These are phyloP conservation scores for Hydraecia micacea DNA, from an alignment of 2,888 invertebrate species.

Conservation along the genomic window DNA sequence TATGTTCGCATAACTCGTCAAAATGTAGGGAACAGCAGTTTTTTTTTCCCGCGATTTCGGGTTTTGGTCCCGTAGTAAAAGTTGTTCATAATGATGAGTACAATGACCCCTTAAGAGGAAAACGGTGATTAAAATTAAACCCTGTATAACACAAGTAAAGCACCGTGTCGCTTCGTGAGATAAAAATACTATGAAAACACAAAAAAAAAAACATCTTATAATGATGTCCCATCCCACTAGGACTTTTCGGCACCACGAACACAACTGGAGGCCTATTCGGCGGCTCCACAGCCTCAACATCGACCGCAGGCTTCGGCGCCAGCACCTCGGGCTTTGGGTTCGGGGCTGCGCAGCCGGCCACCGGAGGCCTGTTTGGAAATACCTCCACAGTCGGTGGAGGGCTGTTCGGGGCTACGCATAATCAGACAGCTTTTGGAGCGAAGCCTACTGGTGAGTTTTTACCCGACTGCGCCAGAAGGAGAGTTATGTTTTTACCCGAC, in stretches of 20 bases:
- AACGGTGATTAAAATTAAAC: no score
- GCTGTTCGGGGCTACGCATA: conserved; percentile 91
- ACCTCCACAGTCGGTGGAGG: conserved; percentile 78
- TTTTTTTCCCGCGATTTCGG: no score
- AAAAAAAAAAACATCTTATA: no score
- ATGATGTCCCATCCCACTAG: conserved; percentile 66
- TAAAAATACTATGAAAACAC: no score
- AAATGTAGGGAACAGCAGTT: no score
- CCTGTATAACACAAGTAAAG: background rate
- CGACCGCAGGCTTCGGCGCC: conserved; percentile 92
- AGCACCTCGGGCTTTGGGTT: conserved; percentile 87
- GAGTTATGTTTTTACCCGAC: no score
- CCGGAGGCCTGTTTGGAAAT: conserved; percentile 91
- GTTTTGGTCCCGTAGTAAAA: no score
- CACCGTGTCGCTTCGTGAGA: background rate
- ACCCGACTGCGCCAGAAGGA: no score
- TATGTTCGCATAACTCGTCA: no score
- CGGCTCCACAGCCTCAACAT: conserved; percentile 75
- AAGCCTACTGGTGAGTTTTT: conserved; percentile 87
- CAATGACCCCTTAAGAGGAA: no score
- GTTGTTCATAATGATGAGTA: no score
- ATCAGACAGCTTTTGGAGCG: conserved; percentile 91
- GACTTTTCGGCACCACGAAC: conserved; percentile 91
- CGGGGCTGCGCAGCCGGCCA: conserved; percentile 82
- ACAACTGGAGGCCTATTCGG: conserved; percentile 83